Evolutionary conservation across 2,888 invertebrate genomes (phyloP).

Genomic region (Epirrhoe tristata): DNA sequence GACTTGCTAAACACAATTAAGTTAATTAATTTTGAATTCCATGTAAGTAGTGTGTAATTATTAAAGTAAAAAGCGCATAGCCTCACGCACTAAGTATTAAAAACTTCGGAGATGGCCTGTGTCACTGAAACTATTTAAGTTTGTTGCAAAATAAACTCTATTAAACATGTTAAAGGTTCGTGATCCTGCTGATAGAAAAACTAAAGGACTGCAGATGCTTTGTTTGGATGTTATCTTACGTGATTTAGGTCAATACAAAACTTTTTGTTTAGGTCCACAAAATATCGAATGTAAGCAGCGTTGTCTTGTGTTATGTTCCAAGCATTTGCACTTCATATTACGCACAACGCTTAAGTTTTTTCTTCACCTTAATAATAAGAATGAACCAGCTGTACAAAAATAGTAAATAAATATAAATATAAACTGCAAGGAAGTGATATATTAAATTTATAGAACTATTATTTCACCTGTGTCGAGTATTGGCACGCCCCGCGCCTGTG

Average conservation of each 20-base stretch:
- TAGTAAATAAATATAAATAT: too few species aligned
- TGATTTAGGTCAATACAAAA: too few species aligned
- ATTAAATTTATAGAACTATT: neutral
- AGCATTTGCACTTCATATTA: too few species aligned
- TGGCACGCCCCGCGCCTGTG: slow-evolving; percentile 57
- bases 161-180: neutral
- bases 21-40: slow-evolving; percentile 72
- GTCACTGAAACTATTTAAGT: neutral
- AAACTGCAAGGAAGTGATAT: slow-evolving; percentile 5
- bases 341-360: too few species aligned
- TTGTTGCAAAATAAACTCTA: slow-evolving; percentile 7
- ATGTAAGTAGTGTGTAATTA: slow-evolving; percentile 59
- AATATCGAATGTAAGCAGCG: too few species aligned
- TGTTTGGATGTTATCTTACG: neutral
- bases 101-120: slow-evolving; percentile 2
- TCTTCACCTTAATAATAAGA: too few species aligned
- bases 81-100: slow-evolving; percentile 43
- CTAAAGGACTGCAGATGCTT: neutral
- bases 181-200: neutral
- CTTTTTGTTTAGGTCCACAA: too few species aligned
- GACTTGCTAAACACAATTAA: slow-evolving; percentile 63
- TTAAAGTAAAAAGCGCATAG: slow-evolving; percentile 65
- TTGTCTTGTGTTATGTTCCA: too few species aligned
- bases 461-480: slow-evolving; percentile 10
- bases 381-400: too few species aligned